A percentile compares a stretch with the other conserved stretches of the same genome.
These are phyloP conservation scores for Canis aureus DNA, from an alignment of 2,113 vertebrate species.

Conservation along the genomic window DNA sequence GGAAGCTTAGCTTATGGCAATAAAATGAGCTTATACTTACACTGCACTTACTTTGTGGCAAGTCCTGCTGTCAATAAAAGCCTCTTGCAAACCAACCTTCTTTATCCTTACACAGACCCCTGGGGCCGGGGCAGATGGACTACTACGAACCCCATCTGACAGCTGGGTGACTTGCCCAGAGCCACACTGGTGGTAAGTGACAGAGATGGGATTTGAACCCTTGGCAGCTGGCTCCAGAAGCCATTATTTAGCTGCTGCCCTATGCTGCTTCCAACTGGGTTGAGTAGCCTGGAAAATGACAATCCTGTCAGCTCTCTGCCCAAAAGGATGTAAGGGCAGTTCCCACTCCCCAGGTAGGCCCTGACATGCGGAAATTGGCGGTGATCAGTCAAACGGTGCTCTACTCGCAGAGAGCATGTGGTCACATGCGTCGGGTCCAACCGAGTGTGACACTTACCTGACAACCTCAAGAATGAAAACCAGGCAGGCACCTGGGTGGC, in stretches of 20 bases:
- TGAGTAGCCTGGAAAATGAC: background rate
- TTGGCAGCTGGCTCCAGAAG: background rate
- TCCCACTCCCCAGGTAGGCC: background rate
- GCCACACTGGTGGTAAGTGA: background rate
- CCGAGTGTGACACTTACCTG: background rate
- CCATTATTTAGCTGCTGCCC: background rate
- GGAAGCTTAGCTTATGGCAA: conserved; percentile 29
- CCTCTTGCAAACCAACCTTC: conserved; percentile 29
- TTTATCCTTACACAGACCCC: background rate
- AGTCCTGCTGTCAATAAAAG: conserved; percentile 68
- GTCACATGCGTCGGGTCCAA: background rate
- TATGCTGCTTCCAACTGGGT: background rate
- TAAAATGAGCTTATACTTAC: background rate
- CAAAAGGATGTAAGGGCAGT: background rate
- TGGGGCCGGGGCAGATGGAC: background rate
- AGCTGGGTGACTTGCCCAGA: background rate
- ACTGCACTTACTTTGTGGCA: background rate
- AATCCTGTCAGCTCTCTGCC: background rate
- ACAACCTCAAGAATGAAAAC: background rate
- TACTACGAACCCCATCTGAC: no score
- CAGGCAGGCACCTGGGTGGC: no score
- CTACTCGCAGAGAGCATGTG: background rate
- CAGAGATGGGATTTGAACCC: background rate
- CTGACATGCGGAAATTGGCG: background rate
- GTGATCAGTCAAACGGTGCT: background rate